These are phyloP conservation scores for Calidris pugnax DNA, from an alignment of 2,113 vertebrate genomes.

Conservation along the genomic window DNA sequence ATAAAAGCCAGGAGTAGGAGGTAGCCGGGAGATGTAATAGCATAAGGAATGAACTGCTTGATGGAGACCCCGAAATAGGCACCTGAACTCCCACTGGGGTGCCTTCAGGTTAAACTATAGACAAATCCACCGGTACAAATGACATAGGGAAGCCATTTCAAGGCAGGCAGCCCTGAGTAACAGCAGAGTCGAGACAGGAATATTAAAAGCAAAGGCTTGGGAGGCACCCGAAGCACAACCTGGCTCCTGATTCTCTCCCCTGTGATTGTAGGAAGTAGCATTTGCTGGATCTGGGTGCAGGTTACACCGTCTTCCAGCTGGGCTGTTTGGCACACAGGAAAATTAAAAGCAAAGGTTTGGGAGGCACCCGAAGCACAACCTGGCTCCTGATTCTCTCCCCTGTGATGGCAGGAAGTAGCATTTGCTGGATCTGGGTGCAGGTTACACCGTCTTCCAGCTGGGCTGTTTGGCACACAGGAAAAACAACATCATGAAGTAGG, in stretches of 20 bases:
- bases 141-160: neutral
- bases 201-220: neutral
- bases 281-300: neutral
- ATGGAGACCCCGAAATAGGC: neutral
- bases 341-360: too few species aligned
- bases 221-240: neutral
- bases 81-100: neutral
- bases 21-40: neutral
- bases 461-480: neutral
- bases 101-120: neutral
- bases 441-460: neutral
- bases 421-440: neutral
- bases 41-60: neutral
- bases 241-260: neutral
- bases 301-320: neutral
- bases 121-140: neutral
- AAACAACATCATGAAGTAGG: neutral
- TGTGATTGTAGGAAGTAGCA: neutral
- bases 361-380: neutral
- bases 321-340: neutral
- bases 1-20: neutral
- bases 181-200: neutral
- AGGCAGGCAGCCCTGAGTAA: neutral
- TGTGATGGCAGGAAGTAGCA: neutral
- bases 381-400: neutral